Base-by-base conservation (phyloP, 2,888 invertebrate species). In the Notodonta dromedarius region DNA sequence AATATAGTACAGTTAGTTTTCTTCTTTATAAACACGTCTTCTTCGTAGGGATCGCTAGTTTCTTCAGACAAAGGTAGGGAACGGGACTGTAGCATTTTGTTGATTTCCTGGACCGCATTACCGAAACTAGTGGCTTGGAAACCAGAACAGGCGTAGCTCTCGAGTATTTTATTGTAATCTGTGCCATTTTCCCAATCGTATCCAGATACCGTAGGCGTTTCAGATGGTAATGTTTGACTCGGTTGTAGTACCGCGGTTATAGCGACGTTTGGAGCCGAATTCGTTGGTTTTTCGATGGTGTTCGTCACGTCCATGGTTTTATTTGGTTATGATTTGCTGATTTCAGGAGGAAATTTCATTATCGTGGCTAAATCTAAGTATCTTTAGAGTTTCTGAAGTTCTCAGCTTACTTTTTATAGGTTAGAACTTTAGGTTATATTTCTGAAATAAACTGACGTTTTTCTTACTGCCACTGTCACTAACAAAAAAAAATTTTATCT, bases 111-210 rank as follows among this genome's bases (percentile, higher is more conserved):
- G 0, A 99, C 96, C 0, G 99, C 98, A 78, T 96, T 91, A 0
- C 98, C 99, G 84, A 99, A 97, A 94, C 97, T 98, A 0, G 99
- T 98, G 0, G 99, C 99, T 94, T 99, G 99, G 89, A 99, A 99
- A n/a, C 99, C 99, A 24, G 97, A 97, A 61, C 94, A 94, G 42
- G 94, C 85, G 86, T 97, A 99, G 40, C 96, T 96, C 69, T 96
- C 94, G 53, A 99, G 94, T 60, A 99, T 89, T 78, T 96, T 95
- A 69, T 96, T 95, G 86, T 98, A 98, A 87, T 99, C 95, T 8
- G 98, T 90, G 55, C 99, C 97, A 73, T 95, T 93, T 85, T 98
- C 98, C 95, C 98, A 99, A 83, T 99, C 98, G 88, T 99, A 99
- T 5, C 99, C 99, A 69, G 94, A 86, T 0, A 98, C 97, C 60